Base-by-base conservation (phyloP, 2,888 invertebrate species). In the Lottia gigantea region DNA sequence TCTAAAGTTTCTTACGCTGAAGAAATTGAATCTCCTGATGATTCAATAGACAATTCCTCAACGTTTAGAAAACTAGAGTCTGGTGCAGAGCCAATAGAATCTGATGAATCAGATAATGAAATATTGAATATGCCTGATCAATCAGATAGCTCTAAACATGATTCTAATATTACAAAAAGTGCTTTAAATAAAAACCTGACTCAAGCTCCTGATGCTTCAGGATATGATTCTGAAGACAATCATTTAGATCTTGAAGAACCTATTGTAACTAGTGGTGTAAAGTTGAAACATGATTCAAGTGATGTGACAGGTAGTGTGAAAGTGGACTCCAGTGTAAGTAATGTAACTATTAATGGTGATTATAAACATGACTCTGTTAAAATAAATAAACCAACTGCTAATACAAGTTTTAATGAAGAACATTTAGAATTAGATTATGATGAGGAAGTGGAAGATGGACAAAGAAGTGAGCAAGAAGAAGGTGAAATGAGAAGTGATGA, bases 341-440 rank as follows among this genome's bases (percentile, higher is more conserved):
- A 55, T 19, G n/a, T 15, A 55, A 23, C 19, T 55, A 23, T 55
- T 12, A 64, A 46, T 64, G 46, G 40, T 64, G n/a, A 23, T 19
- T 55, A 23, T 55, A 55, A 23, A 23, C 19, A 23, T 47, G 81
- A 83, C 26, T 71, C 66, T 12, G 73, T 72, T 0, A 73, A 72
- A 14, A 75, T 71, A 16, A 70, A 70, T 45, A 76, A 73, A 66
- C 65, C 64, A 46, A 71, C 68, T 25, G 64, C 64, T 16, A 67
- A 74, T 45, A 68, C 76, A 25, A 75, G 74, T 31, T 78, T 75
- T 67, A 78, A 78, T 46, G 87, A 88, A 70, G 88, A 89, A 71
- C 87, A 88, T 68, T 86, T 85, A 4, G 89, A 89, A 71, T 76
- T 89, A 63, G 89, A 89, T 77, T 89, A 88, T 78, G 89, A 89